A percentile compares a stretch with the other conserved stretches of the same genome.
Evolutionary conservation across 2,113 vertebrate genomes (phyloP).

Genomic region (Cryptoleucopteryx plumbea): DNA sequence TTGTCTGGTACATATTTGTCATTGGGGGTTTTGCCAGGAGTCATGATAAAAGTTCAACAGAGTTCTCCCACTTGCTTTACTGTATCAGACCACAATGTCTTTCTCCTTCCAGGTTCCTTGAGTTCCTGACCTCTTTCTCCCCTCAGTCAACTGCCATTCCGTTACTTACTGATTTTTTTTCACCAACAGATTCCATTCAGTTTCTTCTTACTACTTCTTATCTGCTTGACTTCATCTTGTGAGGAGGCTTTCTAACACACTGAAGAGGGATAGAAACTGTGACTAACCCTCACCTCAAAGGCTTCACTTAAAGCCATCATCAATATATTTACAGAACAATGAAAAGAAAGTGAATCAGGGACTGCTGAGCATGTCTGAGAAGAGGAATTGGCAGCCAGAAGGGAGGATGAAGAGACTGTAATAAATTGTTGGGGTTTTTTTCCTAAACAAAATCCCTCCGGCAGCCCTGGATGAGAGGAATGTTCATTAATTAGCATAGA

Average conservation of each 20-base stretch:
- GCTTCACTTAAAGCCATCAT: background rate
- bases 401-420: background rate
- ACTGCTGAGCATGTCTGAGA: background rate
- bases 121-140: background rate
- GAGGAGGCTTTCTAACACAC: background rate
- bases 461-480: background rate
- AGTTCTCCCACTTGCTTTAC: background rate
- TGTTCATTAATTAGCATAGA: slow-evolving; percentile 26
- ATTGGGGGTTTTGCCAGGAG: background rate
- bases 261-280: background rate
- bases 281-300: background rate
- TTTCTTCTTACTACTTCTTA: background rate
- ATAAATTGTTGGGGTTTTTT: background rate
- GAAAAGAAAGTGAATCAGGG: background rate
- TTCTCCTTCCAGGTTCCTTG: background rate
- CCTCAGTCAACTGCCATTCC: background rate
- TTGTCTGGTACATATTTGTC: slow-evolving; percentile 44
- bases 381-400: background rate
- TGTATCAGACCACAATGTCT: background rate
- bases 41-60: background rate
- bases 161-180: background rate
- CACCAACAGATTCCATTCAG: background rate
- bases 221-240: background rate
- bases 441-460: background rate
- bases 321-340: background rate